Evolutionary conservation across 2,797 vertebrate genomes (phyloP).

Genomic region (Argyrosomus regius): DNA sequence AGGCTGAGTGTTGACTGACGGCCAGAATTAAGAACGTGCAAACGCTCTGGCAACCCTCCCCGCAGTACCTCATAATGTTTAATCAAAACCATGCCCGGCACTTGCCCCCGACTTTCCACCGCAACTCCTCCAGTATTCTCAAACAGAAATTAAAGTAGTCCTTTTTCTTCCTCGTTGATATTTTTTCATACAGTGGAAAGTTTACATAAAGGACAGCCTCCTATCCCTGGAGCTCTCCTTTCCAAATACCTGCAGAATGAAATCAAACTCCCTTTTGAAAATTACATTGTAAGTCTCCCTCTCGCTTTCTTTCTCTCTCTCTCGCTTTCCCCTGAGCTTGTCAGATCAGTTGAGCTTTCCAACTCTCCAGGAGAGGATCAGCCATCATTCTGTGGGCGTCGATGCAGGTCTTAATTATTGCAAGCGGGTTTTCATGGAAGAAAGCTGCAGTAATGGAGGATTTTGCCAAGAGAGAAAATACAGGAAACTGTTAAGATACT

Average conservation of each 20-base stretch:
- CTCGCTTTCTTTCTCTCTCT: neutral
- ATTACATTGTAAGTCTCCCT: slow-evolving; percentile 46
- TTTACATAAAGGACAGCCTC: slow-evolving; percentile 70
- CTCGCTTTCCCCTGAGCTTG: slow-evolving; percentile 22
- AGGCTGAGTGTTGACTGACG: slow-evolving; percentile 60
- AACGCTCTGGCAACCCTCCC: slow-evolving; percentile 58
- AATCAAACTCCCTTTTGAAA: slow-evolving; percentile 74
- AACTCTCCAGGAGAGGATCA: slow-evolving; percentile 56
- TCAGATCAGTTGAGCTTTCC: slow-evolving; percentile 49
- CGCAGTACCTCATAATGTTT: slow-evolving; percentile 67
- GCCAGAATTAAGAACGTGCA: slow-evolving; percentile 60
- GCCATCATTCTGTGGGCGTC: slow-evolving; percentile 52
- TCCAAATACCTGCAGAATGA: slow-evolving; percentile 80
- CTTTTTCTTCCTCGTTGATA: slow-evolving; percentile 31
- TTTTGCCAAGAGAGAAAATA: slow-evolving; percentile 53
- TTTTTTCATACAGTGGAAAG: slow-evolving; percentile 62
- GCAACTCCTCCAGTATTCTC: slow-evolving; percentile 43
- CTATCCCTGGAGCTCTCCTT: slow-evolving; percentile 56
- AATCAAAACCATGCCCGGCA: slow-evolving; percentile 74
- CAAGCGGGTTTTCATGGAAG: slow-evolving; percentile 29
- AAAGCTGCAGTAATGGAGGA: slow-evolving; percentile 24
- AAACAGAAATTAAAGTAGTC: slow-evolving; percentile 54
- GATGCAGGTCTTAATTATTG: slow-evolving; percentile 61
- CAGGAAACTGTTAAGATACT: slow-evolving; percentile 46
- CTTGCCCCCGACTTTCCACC: slow-evolving; percentile 59